Evolutionary conservation across 2,888 invertebrate species (phyloP).

Genomic region (Biston betularia): DNA sequence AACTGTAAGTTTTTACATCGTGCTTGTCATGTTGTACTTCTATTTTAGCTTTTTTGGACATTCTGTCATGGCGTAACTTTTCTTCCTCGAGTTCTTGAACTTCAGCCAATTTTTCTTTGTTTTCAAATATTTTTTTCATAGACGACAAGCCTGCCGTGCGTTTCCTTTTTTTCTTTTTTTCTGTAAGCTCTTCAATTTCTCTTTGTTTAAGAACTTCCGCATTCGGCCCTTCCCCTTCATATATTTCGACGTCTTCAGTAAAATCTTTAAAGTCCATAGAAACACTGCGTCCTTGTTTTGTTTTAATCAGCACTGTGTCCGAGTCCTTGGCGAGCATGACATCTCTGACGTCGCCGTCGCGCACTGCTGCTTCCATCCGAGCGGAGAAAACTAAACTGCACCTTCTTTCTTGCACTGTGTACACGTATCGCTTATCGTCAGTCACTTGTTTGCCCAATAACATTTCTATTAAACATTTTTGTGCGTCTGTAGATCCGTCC

Average conservation of each 20-base stretch:
- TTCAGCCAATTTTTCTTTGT: slow-evolving; percentile 90
- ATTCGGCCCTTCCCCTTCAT: slow-evolving; percentile 90
- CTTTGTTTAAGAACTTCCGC: slow-evolving; percentile 88
- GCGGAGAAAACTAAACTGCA: slow-evolving; percentile 92
- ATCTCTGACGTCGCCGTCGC: slow-evolving; percentile 91
- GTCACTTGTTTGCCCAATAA: slow-evolving; percentile 86
- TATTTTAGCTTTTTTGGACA: slow-evolving; percentile 76
- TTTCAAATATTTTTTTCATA: slow-evolving; percentile 91
- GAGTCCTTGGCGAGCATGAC: slow-evolving; percentile 92
- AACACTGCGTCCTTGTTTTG: slow-evolving; percentile 91
- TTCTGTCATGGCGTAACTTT: slow-evolving; percentile 72
- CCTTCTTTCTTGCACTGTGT: slow-evolving; percentile 90
- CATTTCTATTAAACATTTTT: slow-evolving; percentile 87
- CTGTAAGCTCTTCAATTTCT: slow-evolving; percentile 84
- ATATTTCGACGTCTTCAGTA: slow-evolving; percentile 86
- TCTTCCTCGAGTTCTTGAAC: slow-evolving; percentile 86
- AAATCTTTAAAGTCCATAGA: slow-evolving; percentile 89
- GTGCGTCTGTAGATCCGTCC: slow-evolving; percentile 89
- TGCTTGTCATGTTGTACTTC: slow-evolving; percentile 79
- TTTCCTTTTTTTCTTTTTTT: slow-evolving; percentile 85
- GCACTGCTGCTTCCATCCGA: slow-evolving; percentile 90
- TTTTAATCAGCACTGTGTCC: slow-evolving; percentile 90
- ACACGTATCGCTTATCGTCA: slow-evolving; percentile 89
- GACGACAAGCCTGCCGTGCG: slow-evolving; percentile 88
- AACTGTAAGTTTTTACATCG: slow-evolving; percentile 78